Evolutionary conservation across 2,797 vertebrate species (phyloP).

Genomic region (Anabas testudineus): DNA sequence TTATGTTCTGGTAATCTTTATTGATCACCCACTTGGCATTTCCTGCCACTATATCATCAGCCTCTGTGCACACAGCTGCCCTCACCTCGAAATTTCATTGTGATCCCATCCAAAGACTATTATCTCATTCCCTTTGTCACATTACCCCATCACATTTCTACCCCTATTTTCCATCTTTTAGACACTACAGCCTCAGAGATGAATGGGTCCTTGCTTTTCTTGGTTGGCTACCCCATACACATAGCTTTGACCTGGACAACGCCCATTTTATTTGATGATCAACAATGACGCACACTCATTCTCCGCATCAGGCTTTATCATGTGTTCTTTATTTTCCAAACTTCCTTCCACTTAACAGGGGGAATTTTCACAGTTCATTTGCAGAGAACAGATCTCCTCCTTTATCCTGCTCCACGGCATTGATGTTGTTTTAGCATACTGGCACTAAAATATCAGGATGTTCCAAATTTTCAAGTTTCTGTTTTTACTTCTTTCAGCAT

Average conservation of each 20-base stretch:
- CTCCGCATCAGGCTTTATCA: conserved; percentile 24
- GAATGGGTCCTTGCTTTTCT: not conserved
- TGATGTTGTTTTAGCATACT: conserved; percentile 1
- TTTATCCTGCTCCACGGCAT: conserved; percentile 19
- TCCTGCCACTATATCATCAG: conserved; percentile 55
- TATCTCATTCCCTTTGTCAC: conserved; percentile 46
- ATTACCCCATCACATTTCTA: conserved; percentile 5
- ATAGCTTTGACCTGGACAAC: not conserved
- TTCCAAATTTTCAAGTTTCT: conserved; percentile 9
- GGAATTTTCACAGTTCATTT: conserved; percentile 51
- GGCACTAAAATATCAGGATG: conserved; percentile 3
- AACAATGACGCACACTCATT: conserved; percentile 19
- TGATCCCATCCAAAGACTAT: conserved; percentile 39
- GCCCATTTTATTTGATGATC: conserved; percentile 12
- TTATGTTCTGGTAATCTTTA: conserved; percentile 36
- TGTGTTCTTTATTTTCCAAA: conserved; percentile 52
- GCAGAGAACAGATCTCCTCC: conserved; percentile 23
- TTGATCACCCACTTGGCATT: conserved; percentile 53
- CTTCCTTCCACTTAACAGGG: conserved; percentile 17
- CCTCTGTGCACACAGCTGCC: conserved; percentile 29
- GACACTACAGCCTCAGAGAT: not conserved
- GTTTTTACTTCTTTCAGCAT: not conserved
- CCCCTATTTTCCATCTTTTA: not conserved
- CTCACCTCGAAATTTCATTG: conserved; percentile 37
- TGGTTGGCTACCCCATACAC: not conserved